A percentile compares a stretch with the other conserved stretches of the same genome.
These are phyloP conservation scores for Watsonalla binaria DNA, from an alignment of 2,888 invertebrate genomes.

Conservation along the genomic window DNA sequence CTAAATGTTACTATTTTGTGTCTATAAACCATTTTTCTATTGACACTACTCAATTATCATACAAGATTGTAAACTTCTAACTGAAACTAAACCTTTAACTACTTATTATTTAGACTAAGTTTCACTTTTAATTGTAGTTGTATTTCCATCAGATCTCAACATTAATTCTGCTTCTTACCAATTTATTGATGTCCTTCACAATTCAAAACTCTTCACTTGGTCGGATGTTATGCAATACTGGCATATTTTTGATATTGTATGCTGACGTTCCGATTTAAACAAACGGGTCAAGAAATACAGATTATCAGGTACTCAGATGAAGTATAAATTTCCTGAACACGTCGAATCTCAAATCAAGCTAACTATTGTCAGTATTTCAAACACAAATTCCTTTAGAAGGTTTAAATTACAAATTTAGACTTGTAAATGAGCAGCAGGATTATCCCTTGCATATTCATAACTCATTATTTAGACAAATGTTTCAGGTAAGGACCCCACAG, in stretches of 20 bases:
- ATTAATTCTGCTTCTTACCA: too few relatives aligned
- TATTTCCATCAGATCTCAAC: too few relatives aligned
- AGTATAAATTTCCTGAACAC: too few relatives aligned
- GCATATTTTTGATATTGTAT: too few relatives aligned
- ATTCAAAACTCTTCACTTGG: too few relatives aligned
- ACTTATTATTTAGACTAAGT: background rate
- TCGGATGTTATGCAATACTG: too few relatives aligned
- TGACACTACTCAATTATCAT: background rate
- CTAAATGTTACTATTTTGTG: slow-evolving; percentile 22
- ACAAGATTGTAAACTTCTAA: background rate
- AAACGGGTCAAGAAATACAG: too few relatives aligned
- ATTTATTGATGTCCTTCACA: background rate
- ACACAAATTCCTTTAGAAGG: background rate
- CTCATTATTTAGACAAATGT: slow-evolving; percentile 16
- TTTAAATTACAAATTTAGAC: background rate
- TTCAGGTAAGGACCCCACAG: slow-evolving; percentile 47
- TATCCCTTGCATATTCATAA: slow-evolving; percentile 41
- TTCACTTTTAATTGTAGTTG: background rate
- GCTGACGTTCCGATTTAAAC: too few relatives aligned
- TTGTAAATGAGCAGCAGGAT: slow-evolving; percentile 11
- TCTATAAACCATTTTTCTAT: background rate
- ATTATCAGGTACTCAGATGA: too few relatives aligned
- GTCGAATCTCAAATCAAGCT: too few relatives aligned
- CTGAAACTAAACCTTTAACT: too few relatives aligned
- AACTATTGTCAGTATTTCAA: background rate